A percentile compares a stretch with the other conserved stretches of the same genome.
Evolutionary conservation across 2,113 vertebrate genomes (phyloP).

Genomic region (Calyptommatus sinebrachiatus): DNA sequence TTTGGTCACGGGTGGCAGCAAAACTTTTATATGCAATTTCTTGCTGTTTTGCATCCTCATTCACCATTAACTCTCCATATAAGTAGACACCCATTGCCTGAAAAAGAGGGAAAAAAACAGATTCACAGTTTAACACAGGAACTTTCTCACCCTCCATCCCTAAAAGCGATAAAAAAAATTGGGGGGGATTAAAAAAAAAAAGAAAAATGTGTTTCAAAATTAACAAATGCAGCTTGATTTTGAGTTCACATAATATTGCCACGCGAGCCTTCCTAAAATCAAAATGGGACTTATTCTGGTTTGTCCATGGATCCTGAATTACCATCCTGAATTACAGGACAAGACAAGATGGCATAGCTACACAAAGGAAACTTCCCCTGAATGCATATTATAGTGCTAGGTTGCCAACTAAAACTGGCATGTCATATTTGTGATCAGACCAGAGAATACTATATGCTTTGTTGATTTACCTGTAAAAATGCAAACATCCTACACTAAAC

Average conservation of each 20-base stretch:
- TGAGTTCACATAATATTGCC: too few species aligned
- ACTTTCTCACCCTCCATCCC: too few species aligned
- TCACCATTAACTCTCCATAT: conserved; percentile 95
- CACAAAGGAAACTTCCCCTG: not conserved
- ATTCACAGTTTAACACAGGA: not conserved
- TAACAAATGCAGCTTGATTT: too few species aligned
- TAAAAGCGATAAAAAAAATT: not conserved
- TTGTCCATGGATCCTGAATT: not conserved
- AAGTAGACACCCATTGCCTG: conserved; percentile 98
- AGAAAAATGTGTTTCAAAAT: not conserved
- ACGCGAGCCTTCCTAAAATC: not conserved
- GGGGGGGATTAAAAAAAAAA: not conserved
- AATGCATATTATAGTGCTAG: not conserved
- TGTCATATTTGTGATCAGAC: not conserved
- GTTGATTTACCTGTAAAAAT: too few species aligned
- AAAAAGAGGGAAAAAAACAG: conserved; percentile 31
- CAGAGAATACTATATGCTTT: too few species aligned
- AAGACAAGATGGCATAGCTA: not conserved
- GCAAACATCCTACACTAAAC: too few species aligned
- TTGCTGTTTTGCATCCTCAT: conserved; percentile 86
- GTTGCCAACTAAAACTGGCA: not conserved
- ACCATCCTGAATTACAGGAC: not conserved
- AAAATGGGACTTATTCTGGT: not conserved
- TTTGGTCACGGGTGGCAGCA: conserved; percentile 76
- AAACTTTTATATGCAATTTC: conserved; percentile 84